Evolutionary conservation across 2,113 vertebrate genomes (phyloP), one percentile per base, ranked within the genome.

Genomic region (Gopherus flavomarginatus): DNA sequence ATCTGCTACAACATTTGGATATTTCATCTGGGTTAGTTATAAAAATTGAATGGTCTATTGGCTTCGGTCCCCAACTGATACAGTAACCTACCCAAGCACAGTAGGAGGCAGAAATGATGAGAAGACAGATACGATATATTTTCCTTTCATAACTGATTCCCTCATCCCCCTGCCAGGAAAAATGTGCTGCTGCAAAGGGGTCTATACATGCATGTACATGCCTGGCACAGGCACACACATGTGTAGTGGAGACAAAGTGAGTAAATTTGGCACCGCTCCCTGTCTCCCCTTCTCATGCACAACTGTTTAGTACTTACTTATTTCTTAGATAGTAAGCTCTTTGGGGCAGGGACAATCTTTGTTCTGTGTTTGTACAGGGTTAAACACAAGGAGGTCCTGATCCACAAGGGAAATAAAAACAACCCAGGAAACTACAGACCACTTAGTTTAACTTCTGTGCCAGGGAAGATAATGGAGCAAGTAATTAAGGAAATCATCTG

Each of bases 21-120:
- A 31, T 56, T 93, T 93, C 75, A 35, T 89, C 24, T 94, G 77
- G 11, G 69, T 92, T 90, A 88, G n/a, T 35, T 88, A 24, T 86
- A 62, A 83, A 88, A 95, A 27, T n/a, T 86, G 16, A 24, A 72
- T 75, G 49, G 2, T 80, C 57, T 83, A 3, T 56, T 72, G 75
- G 3, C 59, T 94, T 95, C 8, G 77, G 1, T 89, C 85, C 44
- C 94, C 3, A 80, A 14, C 13, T 77, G 24, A 4, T 14, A 59
- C 21, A 87, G 79, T 4, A 78, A 24, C 3, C 92, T 22, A 50
- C 47, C 16, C 12, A 35, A 75, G 47, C 22, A 59, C 87, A 86
- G 3, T 27, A 11, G 81, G 42, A 8, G 56, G 80, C 24, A 79
- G 78, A 86, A 90, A 62, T 6, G 85, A 72, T 53, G 29, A 57